Conservation (phyloP, 2,888 invertebrate species). For the Graphium colonna region DNA sequence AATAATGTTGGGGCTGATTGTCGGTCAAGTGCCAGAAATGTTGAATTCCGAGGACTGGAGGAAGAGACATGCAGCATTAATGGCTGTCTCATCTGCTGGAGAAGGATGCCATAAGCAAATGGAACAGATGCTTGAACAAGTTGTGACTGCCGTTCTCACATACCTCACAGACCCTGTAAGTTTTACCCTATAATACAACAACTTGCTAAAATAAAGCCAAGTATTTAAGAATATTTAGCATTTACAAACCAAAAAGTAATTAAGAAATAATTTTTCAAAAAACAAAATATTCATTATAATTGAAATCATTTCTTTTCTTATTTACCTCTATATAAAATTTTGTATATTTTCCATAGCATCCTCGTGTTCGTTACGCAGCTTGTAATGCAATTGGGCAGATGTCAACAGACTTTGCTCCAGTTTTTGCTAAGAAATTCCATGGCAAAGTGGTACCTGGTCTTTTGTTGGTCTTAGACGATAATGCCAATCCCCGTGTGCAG, state of each 20-base stretch:
- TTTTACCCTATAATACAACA: too few species aligned
- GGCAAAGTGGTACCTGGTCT: constrained; percentile 96
- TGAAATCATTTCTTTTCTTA: too few species aligned
- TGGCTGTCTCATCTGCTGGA: constrained; percentile 98
- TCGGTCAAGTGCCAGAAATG: constrained; percentile 92
- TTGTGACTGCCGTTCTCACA: constrained; percentile 93
- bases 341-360: constrained; percentile 81
- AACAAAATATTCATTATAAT: too few species aligned
- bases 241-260: too few species aligned
- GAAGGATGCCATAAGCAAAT: constrained; percentile 99
- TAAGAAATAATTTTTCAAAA: too few species aligned
- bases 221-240: too few species aligned
- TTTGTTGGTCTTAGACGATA: constrained; percentile 92
- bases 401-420: constrained; percentile 98
- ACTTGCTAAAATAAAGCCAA: too few species aligned
- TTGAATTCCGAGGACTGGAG: constrained; percentile 90
- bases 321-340: background rate
- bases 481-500: constrained; percentile 95
- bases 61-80: constrained; percentile 96
- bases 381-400: constrained; percentile 99
- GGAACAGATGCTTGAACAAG: constrained; percentile 95
- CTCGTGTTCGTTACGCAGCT: constrained; percentile 96
- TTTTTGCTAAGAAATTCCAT: constrained; percentile 98
- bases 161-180: constrained; percentile 91
- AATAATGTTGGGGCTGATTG: constrained; percentile 93